Percentiles rank a stretch among this genome's conserved stretches.
Conservation (phyloP, 2,113 vertebrate species). For the Chionomys nivalis region DNA sequence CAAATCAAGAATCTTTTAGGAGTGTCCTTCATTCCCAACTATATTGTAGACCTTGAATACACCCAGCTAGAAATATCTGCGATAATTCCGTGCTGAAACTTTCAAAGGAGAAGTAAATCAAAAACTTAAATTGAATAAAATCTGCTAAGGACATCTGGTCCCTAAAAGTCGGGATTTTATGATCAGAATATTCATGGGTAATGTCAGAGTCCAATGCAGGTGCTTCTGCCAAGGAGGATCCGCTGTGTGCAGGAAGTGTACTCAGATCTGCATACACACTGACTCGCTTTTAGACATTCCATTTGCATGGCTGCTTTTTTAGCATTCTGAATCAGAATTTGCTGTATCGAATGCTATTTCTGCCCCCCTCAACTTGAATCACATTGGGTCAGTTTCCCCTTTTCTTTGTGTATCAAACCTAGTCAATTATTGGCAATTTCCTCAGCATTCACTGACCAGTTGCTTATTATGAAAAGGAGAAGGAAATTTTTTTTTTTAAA, state of each 20-base stretch:
- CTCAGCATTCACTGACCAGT: background rate
- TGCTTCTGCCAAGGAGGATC: constrained; percentile 68
- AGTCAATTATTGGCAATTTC: background rate
- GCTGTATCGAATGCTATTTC: constrained; percentile 11
- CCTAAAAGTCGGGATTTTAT: constrained; percentile 70
- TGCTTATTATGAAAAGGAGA: background rate
- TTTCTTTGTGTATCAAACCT: background rate
- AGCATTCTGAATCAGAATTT: constrained; percentile 44
- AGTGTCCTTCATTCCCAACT: constrained; percentile 17
- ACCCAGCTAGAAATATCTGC: constrained; percentile 64
- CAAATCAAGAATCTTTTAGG: background rate
- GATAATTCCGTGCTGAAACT: constrained; percentile 64
- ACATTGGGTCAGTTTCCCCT: background rate
- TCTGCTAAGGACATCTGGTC: constrained; percentile 79
- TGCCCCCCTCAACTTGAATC: background rate
- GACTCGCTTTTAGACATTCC: constrained; percentile 53
- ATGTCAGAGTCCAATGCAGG: constrained; percentile 73
- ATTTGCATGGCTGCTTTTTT: constrained; percentile 65
- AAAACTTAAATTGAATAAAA: constrained; percentile 73
- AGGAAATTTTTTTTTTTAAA: background rate
- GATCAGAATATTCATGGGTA: constrained; percentile 79
- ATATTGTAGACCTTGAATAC: constrained; percentile 63
- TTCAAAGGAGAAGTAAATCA: constrained; percentile 60
- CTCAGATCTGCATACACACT: constrained; percentile 27
- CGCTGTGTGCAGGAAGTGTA: constrained; percentile 57